Percentiles rank a stretch among this genome's conserved stretches.
Conservation (phyloP, 2,113 vertebrate genomes). For the Proterorhinus semilunaris region DNA sequence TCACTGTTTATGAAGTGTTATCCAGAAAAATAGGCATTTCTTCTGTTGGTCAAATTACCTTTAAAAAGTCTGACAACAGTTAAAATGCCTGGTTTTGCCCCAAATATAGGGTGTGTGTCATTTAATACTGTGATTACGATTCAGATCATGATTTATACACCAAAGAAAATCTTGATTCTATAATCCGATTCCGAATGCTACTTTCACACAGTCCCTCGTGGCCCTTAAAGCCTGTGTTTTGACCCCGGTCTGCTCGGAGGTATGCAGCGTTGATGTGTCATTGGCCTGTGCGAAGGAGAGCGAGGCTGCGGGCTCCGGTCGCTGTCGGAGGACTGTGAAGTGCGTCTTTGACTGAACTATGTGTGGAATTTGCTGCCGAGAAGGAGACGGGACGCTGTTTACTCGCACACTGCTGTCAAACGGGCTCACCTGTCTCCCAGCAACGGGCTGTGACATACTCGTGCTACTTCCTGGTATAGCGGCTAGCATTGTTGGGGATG, state of each 20-base stretch:
- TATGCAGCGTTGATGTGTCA: conserved; percentile 48
- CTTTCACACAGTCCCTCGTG: background rate
- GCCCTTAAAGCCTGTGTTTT: conserved; percentile 14
- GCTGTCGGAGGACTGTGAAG: conserved; percentile 68
- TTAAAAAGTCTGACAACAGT: no score
- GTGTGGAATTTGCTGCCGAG: conserved; percentile 66
- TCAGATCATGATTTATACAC: no score
- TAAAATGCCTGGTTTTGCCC: no score
- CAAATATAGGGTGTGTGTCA: no score
- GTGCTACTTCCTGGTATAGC: conserved; percentile 28
- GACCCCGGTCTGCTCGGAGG: conserved; percentile 23
- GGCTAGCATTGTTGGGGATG: background rate
- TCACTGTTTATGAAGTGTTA: no score
- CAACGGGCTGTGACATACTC: conserved; percentile 10
- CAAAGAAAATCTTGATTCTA: no score
- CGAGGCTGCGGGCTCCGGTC: conserved; percentile 54
- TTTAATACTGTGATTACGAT: no score
- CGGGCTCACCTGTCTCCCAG: conserved; percentile 27
- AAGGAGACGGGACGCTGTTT: conserved; percentile 61
- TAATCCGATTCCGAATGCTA: background rate
- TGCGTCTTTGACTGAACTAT: conserved; percentile 70
- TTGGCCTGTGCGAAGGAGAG: conserved; percentile 21
- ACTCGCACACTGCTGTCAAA: conserved; percentile 52
- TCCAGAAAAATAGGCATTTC: no score
- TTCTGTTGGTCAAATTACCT: no score